Conservation (phyloP, 2,797 vertebrate species). For the Natrix natrix region DNA sequence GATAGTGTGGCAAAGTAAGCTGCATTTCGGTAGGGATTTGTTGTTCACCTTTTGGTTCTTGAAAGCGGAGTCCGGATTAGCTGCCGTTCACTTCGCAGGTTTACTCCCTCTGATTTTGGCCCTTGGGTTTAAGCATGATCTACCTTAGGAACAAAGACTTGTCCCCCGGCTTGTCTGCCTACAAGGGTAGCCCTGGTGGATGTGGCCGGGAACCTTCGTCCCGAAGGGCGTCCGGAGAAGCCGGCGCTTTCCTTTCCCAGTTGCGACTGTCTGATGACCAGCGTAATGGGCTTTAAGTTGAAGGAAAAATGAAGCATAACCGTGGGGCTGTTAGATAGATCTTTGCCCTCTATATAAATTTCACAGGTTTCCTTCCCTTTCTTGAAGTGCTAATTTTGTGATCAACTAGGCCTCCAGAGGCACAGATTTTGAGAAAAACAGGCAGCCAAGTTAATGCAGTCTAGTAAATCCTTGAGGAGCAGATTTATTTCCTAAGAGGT, state of each 20-base stretch:
- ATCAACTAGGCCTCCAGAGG: background rate
- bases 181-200: background rate
- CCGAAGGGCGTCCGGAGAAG: slow-evolving; percentile 13
- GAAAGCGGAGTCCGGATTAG: background rate
- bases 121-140: background rate
- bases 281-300: slow-evolving; percentile 43
- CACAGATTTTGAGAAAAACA: slow-evolving; percentile 34
- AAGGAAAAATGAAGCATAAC: slow-evolving; percentile 44
- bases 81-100: background rate
- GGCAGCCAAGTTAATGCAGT: slow-evolving; percentile 26
- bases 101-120: background rate
- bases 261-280: slow-evolving; percentile 32
- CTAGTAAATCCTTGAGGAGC: slow-evolving; percentile 35
- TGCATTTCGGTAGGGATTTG: background rate
- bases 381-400: slow-evolving; percentile 34
- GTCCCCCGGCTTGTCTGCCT: background rate
- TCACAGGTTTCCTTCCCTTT: slow-evolving; percentile 34
- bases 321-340: slow-evolving; percentile 45
- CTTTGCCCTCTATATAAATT: slow-evolving; percentile 44
- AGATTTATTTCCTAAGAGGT: slow-evolving; percentile 44
- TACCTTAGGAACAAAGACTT: background rate
- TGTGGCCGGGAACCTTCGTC: background rate
- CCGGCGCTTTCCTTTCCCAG: slow-evolving; percentile 28
- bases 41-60: background rate
- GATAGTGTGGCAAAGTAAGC: background rate